Conservation (phyloP, 2,113 vertebrate species). For the Hepsetus odoe region DNA sequence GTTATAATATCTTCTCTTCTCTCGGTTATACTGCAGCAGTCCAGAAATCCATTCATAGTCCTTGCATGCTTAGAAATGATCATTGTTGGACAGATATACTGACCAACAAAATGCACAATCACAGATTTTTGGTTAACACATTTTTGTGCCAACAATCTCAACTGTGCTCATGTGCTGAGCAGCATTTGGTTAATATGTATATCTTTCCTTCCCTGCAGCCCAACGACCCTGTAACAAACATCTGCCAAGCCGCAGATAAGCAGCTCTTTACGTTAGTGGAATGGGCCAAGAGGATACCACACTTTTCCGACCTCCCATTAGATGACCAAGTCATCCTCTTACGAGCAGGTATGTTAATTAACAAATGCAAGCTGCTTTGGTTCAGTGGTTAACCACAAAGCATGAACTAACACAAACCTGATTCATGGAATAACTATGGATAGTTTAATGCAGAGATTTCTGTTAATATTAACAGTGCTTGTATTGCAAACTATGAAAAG, state of each 20-base stretch:
- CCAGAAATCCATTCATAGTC: background rate
- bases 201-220: conserved; percentile 69
- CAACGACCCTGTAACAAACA: conserved; percentile 92
- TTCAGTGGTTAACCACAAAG: background rate
- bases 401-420: too few species aligned
- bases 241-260: conserved; percentile 93
- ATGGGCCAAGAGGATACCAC: conserved; percentile 91
- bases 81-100: background rate
- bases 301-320: conserved; percentile 89
- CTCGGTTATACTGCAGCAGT: background rate
- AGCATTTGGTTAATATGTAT: conserved; percentile 60
- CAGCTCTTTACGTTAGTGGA: conserved; percentile 92
- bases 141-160: background rate
- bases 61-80: background rate
- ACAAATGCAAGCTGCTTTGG: background rate
- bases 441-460: too few species aligned
- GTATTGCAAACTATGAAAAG: too few species aligned
- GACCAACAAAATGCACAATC: background rate
- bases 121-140: background rate
- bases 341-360: conserved; percentile 77
- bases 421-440: too few species aligned
- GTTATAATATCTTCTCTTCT: background rate
- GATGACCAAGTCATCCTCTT: conserved; percentile 92
- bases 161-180: background rate
- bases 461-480: too few species aligned